Conservation (phyloP, 2,888 invertebrate genomes). For the Polylopha cassiicola region DNA sequence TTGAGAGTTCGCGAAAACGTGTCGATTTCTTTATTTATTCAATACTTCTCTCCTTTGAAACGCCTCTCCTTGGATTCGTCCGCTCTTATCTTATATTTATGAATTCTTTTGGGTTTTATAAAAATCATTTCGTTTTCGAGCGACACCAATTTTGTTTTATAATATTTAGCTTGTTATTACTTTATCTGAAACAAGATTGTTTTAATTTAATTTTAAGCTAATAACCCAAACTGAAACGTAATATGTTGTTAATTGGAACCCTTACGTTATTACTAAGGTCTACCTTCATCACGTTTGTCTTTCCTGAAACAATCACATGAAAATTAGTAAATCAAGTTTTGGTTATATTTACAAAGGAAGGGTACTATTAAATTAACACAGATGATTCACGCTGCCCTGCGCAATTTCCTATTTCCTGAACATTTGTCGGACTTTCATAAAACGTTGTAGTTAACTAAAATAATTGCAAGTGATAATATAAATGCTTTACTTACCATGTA, state of each 20-base stretch:
- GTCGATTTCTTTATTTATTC: conserved; percentile 74
- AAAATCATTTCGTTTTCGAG: conserved; percentile 46
- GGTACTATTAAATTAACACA: conserved; percentile 22
- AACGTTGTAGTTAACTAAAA: too few species aligned
- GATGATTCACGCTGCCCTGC: too few species aligned
- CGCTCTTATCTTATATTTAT: conserved; percentile 63
- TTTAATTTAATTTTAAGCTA: conserved; percentile 1
- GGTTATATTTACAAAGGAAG: conserved; percentile 22
- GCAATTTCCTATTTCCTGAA: too few species aligned
- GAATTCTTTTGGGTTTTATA: conserved; percentile 55
- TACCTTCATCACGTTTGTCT: conserved; percentile 4
- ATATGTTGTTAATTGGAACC: too few species aligned
- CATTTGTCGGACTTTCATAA: too few species aligned
- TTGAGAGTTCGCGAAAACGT: conserved; percentile 71
- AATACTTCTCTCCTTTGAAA: conserved; percentile 67
- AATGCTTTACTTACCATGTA: too few species aligned
- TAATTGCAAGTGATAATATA: too few species aligned
- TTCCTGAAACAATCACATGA: conserved; percentile 16
- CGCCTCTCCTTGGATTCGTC: conserved; percentile 55
- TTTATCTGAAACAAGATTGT: conserved; percentile 4
- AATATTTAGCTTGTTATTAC: conserved; percentile 9
- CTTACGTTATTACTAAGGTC: conserved; percentile 9
- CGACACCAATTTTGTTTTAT: conserved; percentile 32
- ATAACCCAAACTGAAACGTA: too few species aligned
- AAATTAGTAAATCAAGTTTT: conserved; percentile 19